Evolutionary conservation across 2,113 vertebrate genomes (phyloP).

Genomic region (Gymnorhina tibicen): DNA sequence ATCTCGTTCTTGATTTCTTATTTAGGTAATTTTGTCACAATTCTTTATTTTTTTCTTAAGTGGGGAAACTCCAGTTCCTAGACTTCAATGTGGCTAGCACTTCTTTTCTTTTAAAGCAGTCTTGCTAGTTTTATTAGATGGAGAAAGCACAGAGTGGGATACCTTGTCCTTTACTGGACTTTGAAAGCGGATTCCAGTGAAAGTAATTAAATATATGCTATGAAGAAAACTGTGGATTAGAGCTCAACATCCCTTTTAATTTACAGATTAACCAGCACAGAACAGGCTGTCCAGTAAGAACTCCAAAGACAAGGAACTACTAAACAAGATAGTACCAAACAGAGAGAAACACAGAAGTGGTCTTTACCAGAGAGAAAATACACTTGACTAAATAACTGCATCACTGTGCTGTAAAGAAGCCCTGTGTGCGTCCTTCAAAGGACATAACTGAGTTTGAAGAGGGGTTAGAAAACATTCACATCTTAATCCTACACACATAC

Average conservation of each 20-base stretch:
- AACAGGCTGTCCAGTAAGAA: neutral
- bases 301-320: neutral
- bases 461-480: neutral
- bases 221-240: neutral
- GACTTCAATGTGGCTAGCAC: neutral
- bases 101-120: neutral
- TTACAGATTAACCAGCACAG: neutral
- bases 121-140: neutral
- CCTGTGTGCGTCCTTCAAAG: neutral
- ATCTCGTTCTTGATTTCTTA: neutral
- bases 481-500: neutral
- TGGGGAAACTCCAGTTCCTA: neutral
- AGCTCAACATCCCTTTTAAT: neutral
- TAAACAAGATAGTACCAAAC: neutral
- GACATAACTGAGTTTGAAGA: neutral
- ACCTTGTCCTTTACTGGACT: neutral
- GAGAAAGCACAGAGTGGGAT: neutral
- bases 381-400: neutral
- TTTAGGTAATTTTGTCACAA: neutral
- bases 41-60: neutral
- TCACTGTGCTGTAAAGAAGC: neutral
- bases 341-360: neutral
- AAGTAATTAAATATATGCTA: neutral
- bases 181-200: conserved; percentile 12
- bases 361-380: neutral